Evolutionary conservation across 53 echinoderm and acorn worm species (phyloP), one percentile per base, ranked within the genome.

Genomic region (Apostichopus leukothele): DNA sequence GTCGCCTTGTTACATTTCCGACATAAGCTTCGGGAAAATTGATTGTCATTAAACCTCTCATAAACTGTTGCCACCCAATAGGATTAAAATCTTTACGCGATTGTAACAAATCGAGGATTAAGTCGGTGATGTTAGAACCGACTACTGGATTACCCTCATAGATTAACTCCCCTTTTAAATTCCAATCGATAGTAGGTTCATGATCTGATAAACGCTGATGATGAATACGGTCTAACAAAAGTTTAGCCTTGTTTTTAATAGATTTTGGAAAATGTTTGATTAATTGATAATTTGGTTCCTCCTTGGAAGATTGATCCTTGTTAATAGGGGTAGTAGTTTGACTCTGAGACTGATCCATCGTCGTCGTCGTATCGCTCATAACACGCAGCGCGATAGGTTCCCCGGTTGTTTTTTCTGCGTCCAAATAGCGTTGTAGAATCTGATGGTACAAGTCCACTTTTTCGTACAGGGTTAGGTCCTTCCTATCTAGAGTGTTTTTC

Each of bases 1-100:
- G 25, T 25, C 25, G 25, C 25, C 25, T 25, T 25, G 84, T 87
- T 27, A 51, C 12, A 91, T 92, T 92, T 52, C 83, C 75, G 22
- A 92, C 21, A 60, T 90, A 90, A 73, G 88, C 88, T 88, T 92
- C 93, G 1, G 93, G 91, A 26, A 90, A 71, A 60, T 92, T 92
- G 21, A 90, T 51, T 50, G 53, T 67, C 13, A 50, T 67, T 52
- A 92, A 88, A 7, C 87, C 88, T 23, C 76, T 67, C 10, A 90
- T 67, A 90, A 90, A 92, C 53, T 92, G 75, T 39, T 90, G 88
- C 92, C 92, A 92, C 5, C 90, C 92, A 21, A 52, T 75, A 66
- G 92, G 92, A n/a, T 92, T 21, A 63, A 87, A 87, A 66, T 60
- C 39, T 74, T 92, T 92, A 53, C 90, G 87, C 14, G 51, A 61